Base-by-base conservation (phyloP, 2,113 vertebrate genomes). In the Cygnus buccinator region DNA sequence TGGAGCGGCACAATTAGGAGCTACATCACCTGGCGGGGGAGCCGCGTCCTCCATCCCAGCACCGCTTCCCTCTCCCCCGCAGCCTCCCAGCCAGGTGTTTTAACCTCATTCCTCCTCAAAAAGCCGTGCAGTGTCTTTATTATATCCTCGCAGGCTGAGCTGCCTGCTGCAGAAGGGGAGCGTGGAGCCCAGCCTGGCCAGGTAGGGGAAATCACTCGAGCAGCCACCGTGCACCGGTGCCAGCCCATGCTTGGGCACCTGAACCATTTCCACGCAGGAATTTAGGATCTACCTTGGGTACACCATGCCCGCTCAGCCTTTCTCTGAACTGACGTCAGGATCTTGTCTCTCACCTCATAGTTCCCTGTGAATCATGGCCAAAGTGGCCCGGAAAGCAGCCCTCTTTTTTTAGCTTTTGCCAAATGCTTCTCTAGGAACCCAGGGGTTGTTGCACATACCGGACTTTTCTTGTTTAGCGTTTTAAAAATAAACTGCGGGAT, bases 401-500 rank as follows among this genome's bases (percentile, higher is more conserved):
- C 83, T 9, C 17, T 29, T 93, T 92, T 95, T 95, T 94, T 94
- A 84, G 93, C 76, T 78, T 94, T 89, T 88, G 59, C 68, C 54
- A 75, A 77, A 48, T 33, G 63, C 80, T 73, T 41, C 46, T 84
- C 43, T 81, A 41, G 73, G 91, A 91, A 71, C 73, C 26, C 73
- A 7, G 37, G 17, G 68, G 85, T 90, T 86, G 70, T 91, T 95
- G 57, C 83, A 59, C 83, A 55, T 86, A 55, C 61, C 89, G 73
- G 77, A 89, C 89, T 92, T 92, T 55, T 89, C 80, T 78, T 95
- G 63, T 78, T 90, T 95, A 74, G 74, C 63, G 71, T 77, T 96
- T 95, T 88, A 89, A 94, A 97, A 97, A 95, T 95, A 97, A 95
- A 74, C 91, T 35, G 18, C 1, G 2, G 84, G 55, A 84, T 84